Base-by-base conservation (phyloP, 1,140 invertebrate genomes). In the Macrotrachela quadricornifera region DNA sequence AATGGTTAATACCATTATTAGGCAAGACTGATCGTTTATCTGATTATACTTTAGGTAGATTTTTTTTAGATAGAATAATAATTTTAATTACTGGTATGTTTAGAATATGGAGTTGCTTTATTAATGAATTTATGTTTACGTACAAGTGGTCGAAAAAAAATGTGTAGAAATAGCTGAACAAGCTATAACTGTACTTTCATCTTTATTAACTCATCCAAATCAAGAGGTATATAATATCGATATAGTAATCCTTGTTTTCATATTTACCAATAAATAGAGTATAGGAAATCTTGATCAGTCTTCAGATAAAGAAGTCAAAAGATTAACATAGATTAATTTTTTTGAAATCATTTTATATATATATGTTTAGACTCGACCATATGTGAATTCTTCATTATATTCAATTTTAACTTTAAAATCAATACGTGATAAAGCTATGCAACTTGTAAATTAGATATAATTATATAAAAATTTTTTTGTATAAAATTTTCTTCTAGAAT, bases 101-200 rank as follows among this genome's bases (percentile, higher is more conserved):
- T 78, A 49, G 77, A 79, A 60, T 79, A 79, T 58, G 69, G 73
- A 40, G 72, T 76, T 12, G 78, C 78, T 21, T 66, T 80, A 13
- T 68, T 79, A 16, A 79, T 80, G 76, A 80, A 80, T 64, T 67
- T 80, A 1, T 78, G 76, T 54, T 64, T 79, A n/a, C 70, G 77
- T 57, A 72, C 71, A 4, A 60, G 70, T 58, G 75, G 76, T 18
- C 60, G 61, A 39, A 43, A 51, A 6, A n/a, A 57, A 59, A n/a
- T 61, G 61, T 54, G 55, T 57, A 11, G 46, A 57, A 12, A 61
- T 59, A 46, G 60, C 68, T 18, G 57, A 63, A 30, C 54, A 63
- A 45, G 61, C 65, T 10, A 59, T 73, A 11, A 63, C 65, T 52
- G 62, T 71, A 14, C 60, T 73, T 0, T 67, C 64, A 56, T 64